Base-by-base conservation (phyloP, 1,140 invertebrate genomes). In the Psilanteris sp. region DNA sequence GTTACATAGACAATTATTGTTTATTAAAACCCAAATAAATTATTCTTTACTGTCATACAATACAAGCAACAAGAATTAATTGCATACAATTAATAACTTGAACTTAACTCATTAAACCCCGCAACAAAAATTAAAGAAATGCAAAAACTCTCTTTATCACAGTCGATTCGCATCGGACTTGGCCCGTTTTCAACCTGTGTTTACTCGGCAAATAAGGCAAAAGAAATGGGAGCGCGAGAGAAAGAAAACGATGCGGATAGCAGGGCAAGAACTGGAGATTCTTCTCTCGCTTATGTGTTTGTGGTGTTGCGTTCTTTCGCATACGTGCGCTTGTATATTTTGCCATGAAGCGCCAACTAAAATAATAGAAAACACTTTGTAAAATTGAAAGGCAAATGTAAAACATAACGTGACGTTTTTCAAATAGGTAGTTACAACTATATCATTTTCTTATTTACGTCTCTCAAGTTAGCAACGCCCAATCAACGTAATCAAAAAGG, bases 161-260 rank as follows among this genome's bases (percentile, higher is more conserved):
- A 10, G 29, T 39, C 22, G 18, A 64, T 52, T 54, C 27, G 46
- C 39, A 13, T 31, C 59, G 18, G 24, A 39, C 22, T 29, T 29
- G 15, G 32, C 24, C 29, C 20, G 61, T 54, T 54, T 52, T 54
- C 29, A 68, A 39, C 8, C 34, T 14, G 22, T 48, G 43, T 68
- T 68, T 68, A 57, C 32, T 39, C 31, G 10, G 32, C n/a, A 68
- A 57, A 68, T 57, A 68, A 57, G 24, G 50, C 24, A 50, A 68
- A 68, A 68, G 50, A 68, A 68, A 57, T 18, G 32, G 16, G 20
- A 48, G 26, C 14, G 39, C 39, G 39, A 55, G 46, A 39, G 9
- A n/a, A 50, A 62, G 32, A 50, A 39, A 50, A 48, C 13, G 13
- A 39, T 29, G 14, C 24, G 5, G 22, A 37, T 39, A 7, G 7